A percentile compares a stretch with the other conserved stretches of the same genome.
Conservation (phyloP, 2,113 vertebrate genomes). For the Poeciliopsis turrubarensis region DNA sequence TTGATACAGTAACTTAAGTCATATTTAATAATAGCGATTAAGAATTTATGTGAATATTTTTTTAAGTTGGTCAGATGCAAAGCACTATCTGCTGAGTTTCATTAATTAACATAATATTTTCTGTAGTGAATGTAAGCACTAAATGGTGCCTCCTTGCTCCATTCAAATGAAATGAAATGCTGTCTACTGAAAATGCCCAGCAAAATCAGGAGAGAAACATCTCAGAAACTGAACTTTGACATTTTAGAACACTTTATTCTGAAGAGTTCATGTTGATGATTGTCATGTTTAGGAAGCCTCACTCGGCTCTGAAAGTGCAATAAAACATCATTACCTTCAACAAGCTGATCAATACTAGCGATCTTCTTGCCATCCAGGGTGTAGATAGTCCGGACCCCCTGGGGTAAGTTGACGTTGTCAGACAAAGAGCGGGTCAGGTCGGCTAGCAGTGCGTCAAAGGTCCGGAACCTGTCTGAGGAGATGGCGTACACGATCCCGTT, state of each 20-base stretch:
- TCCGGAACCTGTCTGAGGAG: constrained; percentile 91
- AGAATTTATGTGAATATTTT: too few species aligned
- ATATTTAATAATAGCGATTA: too few species aligned
- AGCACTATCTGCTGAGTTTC: too few species aligned
- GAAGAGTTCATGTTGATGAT: not conserved
- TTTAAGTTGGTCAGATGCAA: too few species aligned
- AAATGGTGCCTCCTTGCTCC: not conserved
- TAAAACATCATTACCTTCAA: constrained; percentile 85
- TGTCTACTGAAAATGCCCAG: not conserved
- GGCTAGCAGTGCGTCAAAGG: constrained; percentile 94
- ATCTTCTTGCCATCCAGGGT: constrained; percentile 93
- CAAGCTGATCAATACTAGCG: constrained; percentile 86
- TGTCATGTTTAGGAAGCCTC: too few species aligned
- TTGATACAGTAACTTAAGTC: too few species aligned
- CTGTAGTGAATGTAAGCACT: too few species aligned
- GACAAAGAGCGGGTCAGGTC: constrained; percentile 96
- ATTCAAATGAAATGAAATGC: not conserved
- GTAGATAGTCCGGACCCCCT: constrained; percentile 97
- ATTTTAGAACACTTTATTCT: not conserved
- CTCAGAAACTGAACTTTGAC: not conserved
- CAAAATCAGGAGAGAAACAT: not conserved
- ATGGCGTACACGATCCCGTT: constrained; percentile 97
- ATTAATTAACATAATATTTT: too few species aligned
- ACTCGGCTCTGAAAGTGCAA: not conserved
- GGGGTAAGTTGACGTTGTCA: constrained; percentile 97